Evolutionary conservation across 1,140 invertebrate genomes (phyloP).

Genomic region (Ips typographus): DNA sequence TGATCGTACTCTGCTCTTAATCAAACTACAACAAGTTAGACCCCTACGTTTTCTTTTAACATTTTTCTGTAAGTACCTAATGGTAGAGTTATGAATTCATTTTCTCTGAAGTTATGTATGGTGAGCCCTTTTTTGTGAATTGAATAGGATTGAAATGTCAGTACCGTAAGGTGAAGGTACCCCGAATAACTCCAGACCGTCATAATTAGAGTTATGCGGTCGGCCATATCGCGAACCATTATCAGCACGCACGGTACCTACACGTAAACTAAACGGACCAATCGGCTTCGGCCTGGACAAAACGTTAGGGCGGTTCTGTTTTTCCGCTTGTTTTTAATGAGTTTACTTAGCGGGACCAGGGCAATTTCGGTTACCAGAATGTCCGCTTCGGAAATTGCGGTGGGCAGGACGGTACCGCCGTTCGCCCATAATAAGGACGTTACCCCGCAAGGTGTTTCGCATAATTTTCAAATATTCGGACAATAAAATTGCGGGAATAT

Average conservation of each 20-base stretch:
- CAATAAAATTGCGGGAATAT: not conserved
- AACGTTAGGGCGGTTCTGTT: constrained; percentile 15
- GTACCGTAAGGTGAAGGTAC: too few species aligned
- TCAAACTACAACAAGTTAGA: too few species aligned
- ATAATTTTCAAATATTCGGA: too few species aligned
- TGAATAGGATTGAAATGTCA: too few species aligned
- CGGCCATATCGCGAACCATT: constrained; percentile 19
- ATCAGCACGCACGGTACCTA: constrained; percentile 14
- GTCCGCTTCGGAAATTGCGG: not conserved
- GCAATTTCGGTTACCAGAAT: constrained; percentile 19
- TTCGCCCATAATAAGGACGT: not conserved
- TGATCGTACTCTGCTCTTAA: too few species aligned
- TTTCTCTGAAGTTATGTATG: too few species aligned
- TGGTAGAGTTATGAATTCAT: too few species aligned
- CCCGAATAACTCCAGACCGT: too few species aligned
- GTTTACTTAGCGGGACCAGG: constrained; percentile 16
- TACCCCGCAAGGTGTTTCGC: not conserved
- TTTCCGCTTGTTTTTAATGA: constrained; percentile 19
- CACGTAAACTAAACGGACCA: not conserved
- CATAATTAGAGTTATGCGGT: not conserved
- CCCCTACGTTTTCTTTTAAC: too few species aligned
- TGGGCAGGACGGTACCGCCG: not conserved
- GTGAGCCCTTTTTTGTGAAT: too few species aligned
- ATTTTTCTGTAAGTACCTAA: too few species aligned
- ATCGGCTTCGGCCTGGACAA: not conserved